A percentile compares a stretch with the other conserved stretches of the same genome.
Conservation (phyloP, 2,888 invertebrate genomes). For the Dugesia japonica region DNA sequence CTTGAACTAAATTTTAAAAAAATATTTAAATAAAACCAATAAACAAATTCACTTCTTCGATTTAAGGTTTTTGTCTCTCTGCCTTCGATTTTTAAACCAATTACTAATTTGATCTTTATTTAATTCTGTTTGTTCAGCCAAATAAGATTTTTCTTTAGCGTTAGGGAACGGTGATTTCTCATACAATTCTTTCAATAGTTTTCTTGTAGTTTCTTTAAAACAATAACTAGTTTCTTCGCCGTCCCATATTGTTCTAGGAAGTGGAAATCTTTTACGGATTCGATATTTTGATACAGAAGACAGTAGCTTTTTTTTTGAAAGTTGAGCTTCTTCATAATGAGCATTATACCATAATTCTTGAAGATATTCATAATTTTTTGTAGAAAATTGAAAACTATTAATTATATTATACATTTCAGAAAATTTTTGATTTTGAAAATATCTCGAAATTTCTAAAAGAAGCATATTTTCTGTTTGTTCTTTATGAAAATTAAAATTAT, state of each 20-base stretch:
- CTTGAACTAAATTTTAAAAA: too few relatives aligned
- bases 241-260: slow-evolving; percentile 96
- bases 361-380: slow-evolving; percentile 70
- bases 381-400: slow-evolving; percentile 73
- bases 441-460: too few relatives aligned
- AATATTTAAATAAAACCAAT: too few relatives aligned
- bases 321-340: slow-evolving; percentile 82
- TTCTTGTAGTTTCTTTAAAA: slow-evolving; percentile 61
- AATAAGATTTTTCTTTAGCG: slow-evolving; percentile 74
- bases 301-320: slow-evolving; percentile 67
- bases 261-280: slow-evolving; percentile 82
- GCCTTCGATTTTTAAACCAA: slow-evolving; percentile 77
- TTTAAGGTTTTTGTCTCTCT: slow-evolving; percentile 58
- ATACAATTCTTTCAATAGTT: slow-evolving; percentile 87
- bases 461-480: too few relatives aligned
- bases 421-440: too few relatives aligned
- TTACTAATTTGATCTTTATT: slow-evolving; percentile 82
- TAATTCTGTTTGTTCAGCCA: slow-evolving; percentile 73
- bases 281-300: slow-evolving; percentile 82
- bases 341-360: slow-evolving; percentile 77
- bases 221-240: slow-evolving; percentile 98
- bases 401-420: slow-evolving; percentile 71
- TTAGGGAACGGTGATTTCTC: slow-evolving; percentile 88
- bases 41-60: too few relatives aligned
- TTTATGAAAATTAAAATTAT: too few relatives aligned